These are phyloP conservation scores for Tetragonisca angustula DNA, from an alignment of 2,888 invertebrate genomes.

Conservation along the genomic window DNA sequence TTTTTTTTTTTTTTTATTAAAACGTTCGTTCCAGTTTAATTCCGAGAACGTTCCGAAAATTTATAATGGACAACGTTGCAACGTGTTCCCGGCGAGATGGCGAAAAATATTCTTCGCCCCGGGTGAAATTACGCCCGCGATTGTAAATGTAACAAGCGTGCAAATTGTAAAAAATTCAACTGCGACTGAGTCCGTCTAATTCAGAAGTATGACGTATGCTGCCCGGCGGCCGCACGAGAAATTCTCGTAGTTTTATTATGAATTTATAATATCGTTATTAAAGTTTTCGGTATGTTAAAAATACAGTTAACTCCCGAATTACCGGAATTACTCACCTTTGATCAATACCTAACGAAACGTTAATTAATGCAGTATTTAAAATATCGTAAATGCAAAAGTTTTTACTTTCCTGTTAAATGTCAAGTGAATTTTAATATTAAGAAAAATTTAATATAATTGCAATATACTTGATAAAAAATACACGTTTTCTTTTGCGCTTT, in stretches of 20 bases:
- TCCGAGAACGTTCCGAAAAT: not conserved
- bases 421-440: not conserved
- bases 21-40: not conserved
- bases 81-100: not conserved
- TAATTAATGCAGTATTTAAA: not conserved
- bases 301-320: too few relatives aligned
- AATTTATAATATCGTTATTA: not conserved
- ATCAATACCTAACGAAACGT: not conserved
- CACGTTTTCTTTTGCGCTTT: too few relatives aligned
- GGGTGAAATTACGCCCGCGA: not conserved
- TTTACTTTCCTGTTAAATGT: not conserved
- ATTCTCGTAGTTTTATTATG: not conserved
- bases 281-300: not conserved
- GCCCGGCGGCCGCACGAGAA: too few relatives aligned
- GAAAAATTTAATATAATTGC: not conserved
- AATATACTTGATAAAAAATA: too few relatives aligned
- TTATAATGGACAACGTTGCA: not conserved
- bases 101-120: not conserved
- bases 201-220: not conserved
- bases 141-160: constrained; percentile 1
- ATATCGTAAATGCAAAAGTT: not conserved
- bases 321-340: too few relatives aligned
- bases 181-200: not conserved
- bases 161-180: not conserved
- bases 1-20: not conserved